phyloP scores from a whole-genome alignment of 2,888 invertebrate genomes.

The Drosophila paranaensis region DNA sequence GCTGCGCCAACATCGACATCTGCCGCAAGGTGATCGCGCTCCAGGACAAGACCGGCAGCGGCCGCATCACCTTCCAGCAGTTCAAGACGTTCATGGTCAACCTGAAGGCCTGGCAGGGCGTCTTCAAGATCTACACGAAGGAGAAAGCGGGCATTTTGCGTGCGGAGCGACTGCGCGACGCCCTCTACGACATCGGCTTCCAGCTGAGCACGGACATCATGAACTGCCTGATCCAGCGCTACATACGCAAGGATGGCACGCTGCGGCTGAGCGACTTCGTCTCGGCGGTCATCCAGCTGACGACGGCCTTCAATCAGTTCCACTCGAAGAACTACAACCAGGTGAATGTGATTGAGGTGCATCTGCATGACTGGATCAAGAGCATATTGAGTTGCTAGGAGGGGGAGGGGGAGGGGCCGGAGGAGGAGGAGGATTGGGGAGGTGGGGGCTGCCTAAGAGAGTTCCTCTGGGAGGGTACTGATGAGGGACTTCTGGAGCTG shows the following conservation, averaged over 20 bases:
- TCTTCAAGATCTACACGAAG: constrained; percentile 95
- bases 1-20: constrained; percentile 96
- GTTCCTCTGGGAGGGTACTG: too few species aligned
- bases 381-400: constrained; percentile 82
- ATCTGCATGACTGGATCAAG: constrained; percentile 88
- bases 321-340: constrained; percentile 92
- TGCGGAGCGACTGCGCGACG: constrained; percentile 93
- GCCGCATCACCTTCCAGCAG: constrained; percentile 92
- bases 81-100: constrained; percentile 97
- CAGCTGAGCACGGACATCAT: constrained; percentile 93
- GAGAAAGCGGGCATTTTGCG: constrained; percentile 95
- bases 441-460: too few species aligned
- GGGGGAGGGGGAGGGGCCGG: too few species aligned
- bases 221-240: constrained; percentile 92
- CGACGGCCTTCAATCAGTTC: constrained; percentile 92
- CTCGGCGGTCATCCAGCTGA: constrained; percentile 94
- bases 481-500: too few species aligned
- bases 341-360: constrained; percentile 92
- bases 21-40: constrained; percentile 95
- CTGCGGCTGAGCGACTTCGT: constrained; percentile 96
- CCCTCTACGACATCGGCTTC: constrained; percentile 94
- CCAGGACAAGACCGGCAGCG: constrained; percentile 92
- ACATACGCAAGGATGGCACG: constrained; percentile 97
- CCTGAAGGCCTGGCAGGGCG: constrained; percentile 95
- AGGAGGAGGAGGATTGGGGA: too few species aligned